Percentiles rank a stretch among this genome's conserved stretches.
Conservation (phyloP, 2,797 vertebrate genomes). For the Choloepus didactylus region DNA sequence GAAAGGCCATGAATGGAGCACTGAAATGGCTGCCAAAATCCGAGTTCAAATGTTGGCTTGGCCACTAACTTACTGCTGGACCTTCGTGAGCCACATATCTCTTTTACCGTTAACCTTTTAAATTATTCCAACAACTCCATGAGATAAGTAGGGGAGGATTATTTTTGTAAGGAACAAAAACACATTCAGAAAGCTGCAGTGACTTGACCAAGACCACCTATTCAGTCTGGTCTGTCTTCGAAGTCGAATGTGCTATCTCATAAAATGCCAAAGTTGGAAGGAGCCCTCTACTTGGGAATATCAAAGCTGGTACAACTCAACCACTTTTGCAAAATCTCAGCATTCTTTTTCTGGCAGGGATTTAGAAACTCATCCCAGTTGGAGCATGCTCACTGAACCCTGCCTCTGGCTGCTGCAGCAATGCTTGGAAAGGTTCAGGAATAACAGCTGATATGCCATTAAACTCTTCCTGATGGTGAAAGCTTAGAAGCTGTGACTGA, state of each 20-base stretch:
- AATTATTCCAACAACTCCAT: neutral
- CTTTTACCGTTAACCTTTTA: neutral
- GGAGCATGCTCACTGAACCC: neutral
- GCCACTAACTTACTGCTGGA: neutral
- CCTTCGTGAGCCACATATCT: neutral
- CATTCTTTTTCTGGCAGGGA: neutral
- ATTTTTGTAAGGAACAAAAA: constrained; percentile 18
- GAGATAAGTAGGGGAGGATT: neutral
- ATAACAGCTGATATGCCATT: neutral
- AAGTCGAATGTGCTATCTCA: neutral
- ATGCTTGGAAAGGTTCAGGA: neutral
- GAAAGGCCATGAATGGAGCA: neutral
- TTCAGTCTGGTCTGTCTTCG: neutral
- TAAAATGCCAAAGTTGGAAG: neutral
- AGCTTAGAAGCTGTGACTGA: constrained; percentile 1
- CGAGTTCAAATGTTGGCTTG: neutral
- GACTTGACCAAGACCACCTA: neutral
- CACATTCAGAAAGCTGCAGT: neutral
- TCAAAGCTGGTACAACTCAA: constrained; percentile 10
- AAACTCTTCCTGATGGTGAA: neutral
- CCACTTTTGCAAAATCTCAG: neutral
- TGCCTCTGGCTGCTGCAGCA: neutral
- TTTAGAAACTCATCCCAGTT: neutral
- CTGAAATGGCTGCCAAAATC: neutral
- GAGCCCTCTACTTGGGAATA: neutral